These are phyloP conservation scores for Gasterosteus aculeatus DNA, from an alignment of 2,113 vertebrate species.

Conservation along the genomic window DNA sequence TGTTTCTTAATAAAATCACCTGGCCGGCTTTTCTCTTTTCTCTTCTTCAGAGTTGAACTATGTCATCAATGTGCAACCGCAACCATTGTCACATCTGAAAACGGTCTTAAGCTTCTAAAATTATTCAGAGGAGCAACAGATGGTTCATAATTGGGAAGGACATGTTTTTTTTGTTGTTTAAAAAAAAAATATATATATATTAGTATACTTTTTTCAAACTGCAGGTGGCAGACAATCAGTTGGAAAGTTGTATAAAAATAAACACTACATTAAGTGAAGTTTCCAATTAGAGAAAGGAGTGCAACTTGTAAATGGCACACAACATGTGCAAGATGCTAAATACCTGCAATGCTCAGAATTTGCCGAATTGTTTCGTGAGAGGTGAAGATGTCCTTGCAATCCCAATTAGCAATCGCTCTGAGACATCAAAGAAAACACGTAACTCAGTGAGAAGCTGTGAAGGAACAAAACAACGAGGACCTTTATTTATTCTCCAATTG, in stretches of 20 bases:
- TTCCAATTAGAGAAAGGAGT: not conserved
- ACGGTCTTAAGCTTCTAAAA: not conserved
- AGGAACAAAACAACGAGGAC: not conserved
- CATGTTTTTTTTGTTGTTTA: not conserved
- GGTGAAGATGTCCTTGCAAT: not conserved
- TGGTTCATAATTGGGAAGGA: slow-evolving; percentile 13
- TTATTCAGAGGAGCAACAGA: not conserved
- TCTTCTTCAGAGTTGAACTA: not conserved
- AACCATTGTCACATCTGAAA: not conserved
- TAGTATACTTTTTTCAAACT: not conserved
- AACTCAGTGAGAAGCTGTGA: not conserved
- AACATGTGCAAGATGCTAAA: not conserved
- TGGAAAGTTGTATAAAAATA: not conserved
- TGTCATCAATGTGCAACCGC: not conserved
- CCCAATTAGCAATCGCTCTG: not conserved
- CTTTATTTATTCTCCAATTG: not conserved
- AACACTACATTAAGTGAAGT: not conserved
- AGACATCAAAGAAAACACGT: not conserved
- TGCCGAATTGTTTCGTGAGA: not conserved
- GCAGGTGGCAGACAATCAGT: not conserved
- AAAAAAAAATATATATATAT: no score
- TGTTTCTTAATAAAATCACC: slow-evolving; percentile 46
- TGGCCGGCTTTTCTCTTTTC: slow-evolving; percentile 8
- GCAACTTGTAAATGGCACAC: not conserved
- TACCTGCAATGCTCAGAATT: not conserved